Conservation (phyloP, 2,888 invertebrate genomes). For the Taphrorychus bicolor region DNA sequence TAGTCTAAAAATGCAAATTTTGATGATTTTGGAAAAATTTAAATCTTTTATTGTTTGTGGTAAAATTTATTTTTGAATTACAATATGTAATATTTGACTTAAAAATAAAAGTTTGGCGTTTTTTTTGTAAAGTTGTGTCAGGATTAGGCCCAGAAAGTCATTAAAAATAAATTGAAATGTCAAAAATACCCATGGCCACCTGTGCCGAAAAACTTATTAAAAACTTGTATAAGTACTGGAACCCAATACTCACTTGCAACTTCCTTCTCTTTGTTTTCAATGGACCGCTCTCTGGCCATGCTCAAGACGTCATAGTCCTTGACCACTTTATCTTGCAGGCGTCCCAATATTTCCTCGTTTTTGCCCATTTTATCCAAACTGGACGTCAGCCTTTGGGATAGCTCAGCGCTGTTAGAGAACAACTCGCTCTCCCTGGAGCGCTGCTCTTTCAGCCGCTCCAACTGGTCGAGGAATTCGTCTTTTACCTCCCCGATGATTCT, state of each 20-base stretch:
- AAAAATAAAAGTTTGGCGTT: too few relatives aligned
- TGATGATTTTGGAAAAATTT: too few relatives aligned
- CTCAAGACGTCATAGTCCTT: constrained; percentile 60
- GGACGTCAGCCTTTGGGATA: constrained; percentile 63
- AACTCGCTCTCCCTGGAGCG: constrained; percentile 63
- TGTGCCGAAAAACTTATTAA: too few relatives aligned
- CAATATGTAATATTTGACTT: too few relatives aligned
- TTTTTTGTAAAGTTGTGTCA: too few relatives aligned
- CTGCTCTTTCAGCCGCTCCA: constrained; percentile 67
- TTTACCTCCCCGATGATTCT: constrained; percentile 63
- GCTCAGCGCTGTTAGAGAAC: constrained; percentile 62
- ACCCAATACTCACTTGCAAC: constrained; percentile 62
- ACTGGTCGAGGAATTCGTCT: constrained; percentile 62
- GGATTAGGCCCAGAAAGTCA: too few relatives aligned
- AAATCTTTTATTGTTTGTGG: too few relatives aligned
- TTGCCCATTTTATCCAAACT: constrained; percentile 62
- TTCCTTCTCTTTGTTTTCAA: constrained; percentile 65
- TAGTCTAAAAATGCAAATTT: too few relatives aligned
- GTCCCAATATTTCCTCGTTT: constrained; percentile 61
- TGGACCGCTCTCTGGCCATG: constrained; percentile 60
- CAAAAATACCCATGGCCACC: too few relatives aligned
- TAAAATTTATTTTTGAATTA: too few relatives aligned
- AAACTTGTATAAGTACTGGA: too few relatives aligned
- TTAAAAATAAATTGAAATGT: too few relatives aligned
- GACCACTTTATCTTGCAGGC: constrained; percentile 62